Evolutionary conservation across 2,113 vertebrate species (phyloP).

Genomic region (Indri indri): DNA sequence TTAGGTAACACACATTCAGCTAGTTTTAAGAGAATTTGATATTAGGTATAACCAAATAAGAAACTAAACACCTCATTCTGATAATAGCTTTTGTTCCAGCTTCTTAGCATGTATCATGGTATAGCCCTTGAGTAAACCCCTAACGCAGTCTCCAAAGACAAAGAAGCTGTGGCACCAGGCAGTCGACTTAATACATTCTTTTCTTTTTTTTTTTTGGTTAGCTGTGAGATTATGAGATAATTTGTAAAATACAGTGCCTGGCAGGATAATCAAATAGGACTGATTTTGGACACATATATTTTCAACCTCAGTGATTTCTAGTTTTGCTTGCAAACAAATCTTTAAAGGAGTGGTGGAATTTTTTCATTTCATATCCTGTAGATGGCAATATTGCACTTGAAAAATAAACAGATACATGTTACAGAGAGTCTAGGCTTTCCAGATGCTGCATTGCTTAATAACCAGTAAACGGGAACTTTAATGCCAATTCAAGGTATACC

Average conservation of each 20-base stretch:
- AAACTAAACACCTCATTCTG: not conserved
- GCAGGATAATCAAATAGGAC: conserved; percentile 72
- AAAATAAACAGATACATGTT: conserved; percentile 24
- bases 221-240: conserved; percentile 59
- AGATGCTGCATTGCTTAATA: conserved; percentile 63
- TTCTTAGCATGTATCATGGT: conserved; percentile 17
- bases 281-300: conserved; percentile 74
- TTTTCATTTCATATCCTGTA: conserved; percentile 76
- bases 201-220: conserved; percentile 66
- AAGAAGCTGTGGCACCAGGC: not conserved
- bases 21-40: not conserved
- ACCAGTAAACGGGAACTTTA: conserved; percentile 72
- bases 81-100: not conserved
- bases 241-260: conserved; percentile 73
- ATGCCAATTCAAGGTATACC: conserved; percentile 68
- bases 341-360: conserved; percentile 25
- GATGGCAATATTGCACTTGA: conserved; percentile 86
- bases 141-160: conserved; percentile 37
- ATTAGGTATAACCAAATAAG: not conserved
- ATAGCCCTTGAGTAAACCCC: conserved; percentile 55
- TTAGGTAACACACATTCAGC: not conserved
- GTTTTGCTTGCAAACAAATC: conserved; percentile 33
- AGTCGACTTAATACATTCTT: conserved; percentile 55
- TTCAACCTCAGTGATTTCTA: conserved; percentile 72
- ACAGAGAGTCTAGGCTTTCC: not conserved